These are phyloP conservation scores for Pentalonia nigronervosa DNA, from an alignment of 1,140 invertebrate genomes.

Conservation along the genomic window DNA sequence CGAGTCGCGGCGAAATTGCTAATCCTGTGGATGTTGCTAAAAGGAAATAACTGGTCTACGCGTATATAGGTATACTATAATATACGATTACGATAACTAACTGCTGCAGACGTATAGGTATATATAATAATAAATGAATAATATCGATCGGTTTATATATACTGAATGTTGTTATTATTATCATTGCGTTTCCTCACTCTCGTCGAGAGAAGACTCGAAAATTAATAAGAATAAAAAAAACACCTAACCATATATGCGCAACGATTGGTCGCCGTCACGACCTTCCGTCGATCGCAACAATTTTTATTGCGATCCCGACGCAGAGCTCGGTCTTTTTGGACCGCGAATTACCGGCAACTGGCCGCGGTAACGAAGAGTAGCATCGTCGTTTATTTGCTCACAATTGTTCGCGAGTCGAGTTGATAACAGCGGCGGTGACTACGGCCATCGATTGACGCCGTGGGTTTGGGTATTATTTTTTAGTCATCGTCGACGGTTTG, in stretches of 20 bases:
- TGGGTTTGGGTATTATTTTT: not conserved
- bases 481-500: not conserved
- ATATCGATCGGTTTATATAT: not conserved
- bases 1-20: not conserved
- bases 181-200: not conserved
- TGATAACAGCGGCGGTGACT: not conserved
- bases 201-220: not conserved
- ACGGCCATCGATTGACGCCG: not conserved
- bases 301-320: not conserved
- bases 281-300: conserved; percentile 18
- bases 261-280: conserved; percentile 18
- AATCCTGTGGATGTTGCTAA: not conserved
- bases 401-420: not conserved
- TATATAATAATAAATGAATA: not conserved
- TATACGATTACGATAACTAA: not conserved
- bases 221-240: not conserved
- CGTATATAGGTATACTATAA: not conserved
- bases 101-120: not conserved
- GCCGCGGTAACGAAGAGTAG: not conserved
- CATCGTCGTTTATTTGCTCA: not conserved
- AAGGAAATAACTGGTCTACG: conserved; percentile 13
- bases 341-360: too few relatives aligned
- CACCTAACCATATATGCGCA: conserved; percentile 22
- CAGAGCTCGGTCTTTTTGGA: too few relatives aligned
- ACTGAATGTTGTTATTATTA: not conserved